Evolutionary conservation across 2,113 vertebrate genomes (phyloP), one percentile per base, ranked within the genome.

Genomic region (Bolborhynchus lineola): DNA sequence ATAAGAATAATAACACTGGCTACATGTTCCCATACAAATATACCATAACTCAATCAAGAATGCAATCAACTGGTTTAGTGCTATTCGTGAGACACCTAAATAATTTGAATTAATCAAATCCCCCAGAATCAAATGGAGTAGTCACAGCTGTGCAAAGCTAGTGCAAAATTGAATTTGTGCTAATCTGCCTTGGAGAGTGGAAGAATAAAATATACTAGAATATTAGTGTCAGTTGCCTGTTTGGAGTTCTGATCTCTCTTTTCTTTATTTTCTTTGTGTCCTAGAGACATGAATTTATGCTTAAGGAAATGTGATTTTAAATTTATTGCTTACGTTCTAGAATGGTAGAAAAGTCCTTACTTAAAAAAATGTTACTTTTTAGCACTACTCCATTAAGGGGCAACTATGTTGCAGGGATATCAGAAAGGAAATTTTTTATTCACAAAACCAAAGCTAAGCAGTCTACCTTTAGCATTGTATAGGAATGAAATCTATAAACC

Each of bases 71-170:
- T 81, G 57, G 39, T 82, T 85, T 91, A 71, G 23, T 57, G 11
- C 39, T 86, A 77, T 75, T 95, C 52, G 39, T 75, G 86, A 0
- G 0, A 33, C 24, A 93, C 41, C 42, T 89, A 76, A 93, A 80
- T 89, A 89, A 82, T 83, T 82, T 12, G 81, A 88, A 97, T 92
- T 69, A 96, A 93, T 93, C 52, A 88, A 90, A 92, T 92, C 46
- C 47, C 41, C 44, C 72, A 76, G 62, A 90, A 88, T 89, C 59
- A 94, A 95, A 95, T 67, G 39, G 49, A 96, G 50, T 29, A 84
- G 46, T 71, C 49, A 91, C 29, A 70, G 76, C 82, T 88, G 41
- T 62, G 88, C 59, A 69, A 82, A 90, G 35, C 57, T 84, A 77
- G 77, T 85, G 46, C 21, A 82, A 96, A 96, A 88, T 94, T 88